Evolutionary conservation across 2,797 vertebrate genomes (phyloP).

Genomic region (Crax fasciolata): DNA sequence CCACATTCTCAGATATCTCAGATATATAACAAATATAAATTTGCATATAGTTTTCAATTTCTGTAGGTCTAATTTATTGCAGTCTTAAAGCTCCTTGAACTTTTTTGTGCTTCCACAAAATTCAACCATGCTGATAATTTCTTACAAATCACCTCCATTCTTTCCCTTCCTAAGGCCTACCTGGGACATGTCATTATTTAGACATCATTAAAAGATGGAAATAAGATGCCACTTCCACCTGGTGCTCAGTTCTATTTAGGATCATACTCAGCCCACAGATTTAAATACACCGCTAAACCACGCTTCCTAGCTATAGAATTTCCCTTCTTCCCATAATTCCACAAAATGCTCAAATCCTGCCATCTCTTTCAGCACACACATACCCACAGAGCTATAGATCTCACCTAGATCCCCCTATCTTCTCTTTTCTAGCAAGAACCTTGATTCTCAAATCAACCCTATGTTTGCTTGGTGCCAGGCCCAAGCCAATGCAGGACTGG

Average conservation of each 20-base stretch:
- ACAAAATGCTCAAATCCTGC: not conserved
- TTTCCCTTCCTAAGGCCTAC: not conserved
- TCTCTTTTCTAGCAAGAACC: not conserved
- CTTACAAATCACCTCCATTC: not conserved
- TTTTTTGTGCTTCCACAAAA: not conserved
- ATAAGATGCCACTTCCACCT: not conserved
- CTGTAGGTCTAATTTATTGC: not conserved
- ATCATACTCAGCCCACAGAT: not conserved
- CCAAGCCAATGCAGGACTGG: not conserved
- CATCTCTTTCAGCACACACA: not conserved
- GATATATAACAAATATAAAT: not conserved
- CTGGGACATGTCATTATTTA: not conserved
- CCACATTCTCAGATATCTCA: not conserved
- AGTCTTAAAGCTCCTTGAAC: not conserved
- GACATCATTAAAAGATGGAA: not conserved
- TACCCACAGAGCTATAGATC: not conserved
- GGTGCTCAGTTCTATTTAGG: not conserved
- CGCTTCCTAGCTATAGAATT: not conserved
- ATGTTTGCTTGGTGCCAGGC: not conserved
- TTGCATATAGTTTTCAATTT: fast-evolving
- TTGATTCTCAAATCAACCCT: not conserved
- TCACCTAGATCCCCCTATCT: not conserved
- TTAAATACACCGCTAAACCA: not conserved
- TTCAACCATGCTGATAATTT: not conserved
- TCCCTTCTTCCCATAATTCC: not conserved